Evolutionary conservation across 2,888 invertebrate genomes (phyloP).

Genomic region (Gnatocerus cornutus): DNA sequence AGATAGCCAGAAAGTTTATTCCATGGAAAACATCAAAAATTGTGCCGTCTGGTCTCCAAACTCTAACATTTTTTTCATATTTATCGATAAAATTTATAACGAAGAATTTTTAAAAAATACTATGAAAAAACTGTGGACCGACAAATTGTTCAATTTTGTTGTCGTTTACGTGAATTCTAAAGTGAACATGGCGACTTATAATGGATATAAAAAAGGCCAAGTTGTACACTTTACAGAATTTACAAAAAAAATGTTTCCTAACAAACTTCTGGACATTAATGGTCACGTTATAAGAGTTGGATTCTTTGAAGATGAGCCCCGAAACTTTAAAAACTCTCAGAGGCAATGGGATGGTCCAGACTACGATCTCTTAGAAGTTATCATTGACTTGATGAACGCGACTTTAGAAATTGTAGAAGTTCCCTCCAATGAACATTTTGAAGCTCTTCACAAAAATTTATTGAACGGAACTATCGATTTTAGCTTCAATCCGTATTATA

Average conservation of each 20-base stretch:
- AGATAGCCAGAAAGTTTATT: background rate
- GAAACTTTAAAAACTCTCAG: constrained; percentile 3
- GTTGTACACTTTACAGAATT: constrained; percentile 1
- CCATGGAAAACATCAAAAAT: constrained; percentile 5
- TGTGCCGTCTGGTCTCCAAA: constrained; percentile 10
- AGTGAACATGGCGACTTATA: constrained; percentile 11
- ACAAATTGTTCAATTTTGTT: constrained; percentile 19
- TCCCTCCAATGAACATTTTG: background rate
- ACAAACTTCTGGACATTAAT: constrained; percentile 28
- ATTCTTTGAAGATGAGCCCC: constrained; percentile 13
- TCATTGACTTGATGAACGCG: constrained; percentile 19
- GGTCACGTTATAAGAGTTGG: constrained; percentile 16
- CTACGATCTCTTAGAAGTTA: constrained; percentile 14
- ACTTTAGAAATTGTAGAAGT: constrained; percentile 26
- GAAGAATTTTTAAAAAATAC: background rate
- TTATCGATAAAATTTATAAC: background rate
- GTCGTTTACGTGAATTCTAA: constrained; percentile 6
- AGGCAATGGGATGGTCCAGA: constrained; percentile 26
- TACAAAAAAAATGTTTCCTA: constrained; percentile 14
- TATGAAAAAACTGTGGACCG: background rate
- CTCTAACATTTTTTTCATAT: constrained; percentile 25
- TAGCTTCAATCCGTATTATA: constrained; percentile 23
- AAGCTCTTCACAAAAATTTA: background rate
- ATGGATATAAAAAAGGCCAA: constrained; percentile 13
- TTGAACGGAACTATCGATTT: constrained; percentile 23